Percentiles rank a stretch among this genome's conserved stretches.
Evolutionary conservation across 2,888 invertebrate genomes (phyloP).

Genomic region (Epinotia demarniana): DNA sequence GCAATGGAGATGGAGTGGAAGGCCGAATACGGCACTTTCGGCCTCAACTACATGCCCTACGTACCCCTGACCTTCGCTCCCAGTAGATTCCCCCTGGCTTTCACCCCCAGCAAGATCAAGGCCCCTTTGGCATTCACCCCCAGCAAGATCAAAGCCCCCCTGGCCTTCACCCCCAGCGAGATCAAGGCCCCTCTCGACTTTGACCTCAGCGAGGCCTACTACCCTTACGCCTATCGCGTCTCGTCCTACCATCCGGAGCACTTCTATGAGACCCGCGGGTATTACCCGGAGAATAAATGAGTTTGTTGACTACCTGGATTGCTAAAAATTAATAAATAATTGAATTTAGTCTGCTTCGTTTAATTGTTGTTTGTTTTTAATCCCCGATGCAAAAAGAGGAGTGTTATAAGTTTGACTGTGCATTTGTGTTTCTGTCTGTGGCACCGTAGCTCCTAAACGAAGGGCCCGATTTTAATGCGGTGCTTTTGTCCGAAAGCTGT

Average conservation of each 20-base stretch:
- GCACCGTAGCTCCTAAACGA: too few species aligned
- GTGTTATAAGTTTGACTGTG: too few species aligned
- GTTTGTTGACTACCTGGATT: background rate
- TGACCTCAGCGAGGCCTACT: background rate
- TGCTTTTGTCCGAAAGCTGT: too few species aligned
- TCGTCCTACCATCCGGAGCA: conserved; percentile 52
- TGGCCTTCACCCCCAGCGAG: background rate
- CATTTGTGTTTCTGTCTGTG: too few species aligned
- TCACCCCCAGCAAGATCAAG: background rate
- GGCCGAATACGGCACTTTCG: conserved; percentile 52
- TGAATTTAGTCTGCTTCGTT: too few species aligned
- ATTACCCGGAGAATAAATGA: conserved; percentile 52
- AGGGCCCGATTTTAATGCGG: too few species aligned
- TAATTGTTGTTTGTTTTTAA: too few species aligned
- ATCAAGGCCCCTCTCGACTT: background rate
- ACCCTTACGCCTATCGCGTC: background rate
- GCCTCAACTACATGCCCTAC: conserved; percentile 29
- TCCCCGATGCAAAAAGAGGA: too few species aligned
- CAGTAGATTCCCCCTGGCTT: background rate
- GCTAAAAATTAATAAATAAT: background rate
- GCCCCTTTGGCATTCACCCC: background rate
- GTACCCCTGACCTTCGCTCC: background rate
- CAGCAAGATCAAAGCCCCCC: background rate
- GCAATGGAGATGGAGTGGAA: conserved; percentile 51
- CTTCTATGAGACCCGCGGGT: conserved; percentile 53